Conservation (phyloP, 1,140 invertebrate genomes). For the Streblospio benedicti region DNA sequence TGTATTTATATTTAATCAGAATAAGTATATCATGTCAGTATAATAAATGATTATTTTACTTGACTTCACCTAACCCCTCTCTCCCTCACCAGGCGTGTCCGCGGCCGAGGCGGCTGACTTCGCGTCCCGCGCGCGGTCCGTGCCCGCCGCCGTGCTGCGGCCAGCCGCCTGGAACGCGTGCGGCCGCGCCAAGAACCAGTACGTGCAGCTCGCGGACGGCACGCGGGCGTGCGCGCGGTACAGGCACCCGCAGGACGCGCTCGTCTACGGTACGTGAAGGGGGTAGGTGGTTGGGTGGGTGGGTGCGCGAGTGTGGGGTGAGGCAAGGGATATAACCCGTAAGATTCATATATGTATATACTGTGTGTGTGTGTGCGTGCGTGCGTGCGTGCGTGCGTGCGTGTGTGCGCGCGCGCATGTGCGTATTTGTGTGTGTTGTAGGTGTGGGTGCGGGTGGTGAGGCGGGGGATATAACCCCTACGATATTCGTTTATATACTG, state of each 20-base stretch:
- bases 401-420: not conserved
- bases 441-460: not conserved
- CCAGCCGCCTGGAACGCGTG: constrained; percentile 38
- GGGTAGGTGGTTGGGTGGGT: not conserved
- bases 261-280: constrained; percentile 32
- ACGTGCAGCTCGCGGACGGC: constrained; percentile 29
- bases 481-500: not conserved
- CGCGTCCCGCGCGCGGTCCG: not conserved
- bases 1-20: not conserved
- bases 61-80: too few species aligned
- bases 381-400: not conserved
- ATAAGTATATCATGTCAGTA: not conserved
- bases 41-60: too few species aligned
- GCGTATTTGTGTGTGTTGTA: not conserved
- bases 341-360: not conserved
- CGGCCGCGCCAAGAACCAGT: constrained; percentile 40
- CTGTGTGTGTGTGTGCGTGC: not conserved
- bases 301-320: not conserved
- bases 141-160: constrained; percentile 6
- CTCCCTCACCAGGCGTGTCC: not conserved
- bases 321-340: not conserved
- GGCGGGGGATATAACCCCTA: not conserved
- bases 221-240: constrained; percentile 36
- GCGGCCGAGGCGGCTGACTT: not conserved
- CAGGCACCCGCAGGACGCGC: constrained; percentile 33